Evolutionary conservation across 2,888 invertebrate species (phyloP).

Genomic region (Anoplius nigerrimus): DNA sequence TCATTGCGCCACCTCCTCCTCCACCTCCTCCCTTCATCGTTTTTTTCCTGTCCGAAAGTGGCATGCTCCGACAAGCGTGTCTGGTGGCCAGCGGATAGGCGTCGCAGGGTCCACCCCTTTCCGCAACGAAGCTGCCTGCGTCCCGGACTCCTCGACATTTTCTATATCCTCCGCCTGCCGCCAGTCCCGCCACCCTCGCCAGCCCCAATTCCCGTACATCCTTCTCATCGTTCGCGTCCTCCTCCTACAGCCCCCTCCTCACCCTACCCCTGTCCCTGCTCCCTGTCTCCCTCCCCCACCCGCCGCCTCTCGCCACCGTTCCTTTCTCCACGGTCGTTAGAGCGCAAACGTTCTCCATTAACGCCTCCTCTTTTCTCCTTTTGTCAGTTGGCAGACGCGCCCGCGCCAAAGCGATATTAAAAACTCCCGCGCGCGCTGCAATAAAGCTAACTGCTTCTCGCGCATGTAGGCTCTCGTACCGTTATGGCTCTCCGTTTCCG

Average conservation of each 20-base stretch:
- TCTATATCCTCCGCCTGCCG: neutral
- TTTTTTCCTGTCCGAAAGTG: slow-evolving; percentile 49
- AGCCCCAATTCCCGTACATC: neutral
- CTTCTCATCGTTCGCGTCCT: neutral
- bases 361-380: slow-evolving; percentile 67
- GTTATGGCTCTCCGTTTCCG: slow-evolving; percentile 42
- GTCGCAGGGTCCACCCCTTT: slow-evolving; percentile 53
- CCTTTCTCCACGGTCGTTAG: slow-evolving; percentile 68
- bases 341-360: slow-evolving; percentile 72
- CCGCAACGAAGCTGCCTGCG: slow-evolving; percentile 39
- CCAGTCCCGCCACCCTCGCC: neutral
- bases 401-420: slow-evolving; percentile 71
- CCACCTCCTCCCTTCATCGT: slow-evolving; percentile 43
- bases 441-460: slow-evolving; percentile 70
- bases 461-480: slow-evolving; percentile 45
- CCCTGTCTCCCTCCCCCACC: neutral
- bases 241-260: neutral
- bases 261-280: slow-evolving; percentile 7
- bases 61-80: slow-evolving; percentile 57
- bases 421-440: slow-evolving; percentile 66
- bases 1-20: slow-evolving; percentile 24
- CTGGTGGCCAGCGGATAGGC: slow-evolving; percentile 56
- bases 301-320: slow-evolving; percentile 46
- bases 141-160: neutral
- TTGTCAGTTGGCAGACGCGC: slow-evolving; percentile 70